phyloP scores from a whole-genome alignment of 92 coral and sea anemone genomes.

The Epizoanthus rinbou region DNA sequence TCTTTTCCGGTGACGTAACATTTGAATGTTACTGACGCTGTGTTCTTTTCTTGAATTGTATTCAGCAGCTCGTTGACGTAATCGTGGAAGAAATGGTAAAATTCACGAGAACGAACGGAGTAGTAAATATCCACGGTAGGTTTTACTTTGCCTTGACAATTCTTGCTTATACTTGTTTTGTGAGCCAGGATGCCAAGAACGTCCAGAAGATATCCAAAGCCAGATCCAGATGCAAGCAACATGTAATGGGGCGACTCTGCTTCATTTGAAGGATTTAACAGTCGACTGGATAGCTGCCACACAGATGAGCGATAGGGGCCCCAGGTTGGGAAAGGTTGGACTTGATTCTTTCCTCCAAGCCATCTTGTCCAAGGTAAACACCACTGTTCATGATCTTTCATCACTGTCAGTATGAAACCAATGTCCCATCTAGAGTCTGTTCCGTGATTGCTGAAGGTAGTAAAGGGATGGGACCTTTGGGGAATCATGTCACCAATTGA shows the following conservation, averaged over 20 bases:
- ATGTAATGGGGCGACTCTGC: conserved; percentile 32
- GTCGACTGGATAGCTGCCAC: conserved; percentile 11
- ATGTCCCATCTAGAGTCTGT: conserved; percentile 47
- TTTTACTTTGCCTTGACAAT: background rate
- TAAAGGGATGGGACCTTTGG: conserved; percentile 52
- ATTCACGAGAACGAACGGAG: conserved; percentile 48
- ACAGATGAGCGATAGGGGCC: conserved; percentile 57
- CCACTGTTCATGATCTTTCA: conserved; percentile 39
- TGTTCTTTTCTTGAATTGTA: conserved; percentile 27
- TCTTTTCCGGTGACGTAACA: conserved; percentile 43
- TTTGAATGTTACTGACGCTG: conserved; percentile 7
- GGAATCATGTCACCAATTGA: conserved; percentile 20
- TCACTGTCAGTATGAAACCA: conserved; percentile 41
- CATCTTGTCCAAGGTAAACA: conserved; percentile 48
- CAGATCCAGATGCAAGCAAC: conserved; percentile 52
- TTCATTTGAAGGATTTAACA: background rate
- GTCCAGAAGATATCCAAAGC: conserved; percentile 48
- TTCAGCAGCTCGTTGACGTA: conserved; percentile 30
- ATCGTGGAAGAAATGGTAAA: conserved; percentile 28
- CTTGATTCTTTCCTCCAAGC: conserved; percentile 10
- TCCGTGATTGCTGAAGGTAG: conserved; percentile 39
- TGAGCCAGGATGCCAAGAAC: conserved; percentile 46
- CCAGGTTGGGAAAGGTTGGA: conserved; percentile 14
- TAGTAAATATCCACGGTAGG: conserved; percentile 41
- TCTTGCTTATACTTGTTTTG: conserved; percentile 4